These are phyloP conservation scores for Andrena flavipes DNA, from an alignment of 2,888 invertebrate genomes.

Conservation along the genomic window DNA sequence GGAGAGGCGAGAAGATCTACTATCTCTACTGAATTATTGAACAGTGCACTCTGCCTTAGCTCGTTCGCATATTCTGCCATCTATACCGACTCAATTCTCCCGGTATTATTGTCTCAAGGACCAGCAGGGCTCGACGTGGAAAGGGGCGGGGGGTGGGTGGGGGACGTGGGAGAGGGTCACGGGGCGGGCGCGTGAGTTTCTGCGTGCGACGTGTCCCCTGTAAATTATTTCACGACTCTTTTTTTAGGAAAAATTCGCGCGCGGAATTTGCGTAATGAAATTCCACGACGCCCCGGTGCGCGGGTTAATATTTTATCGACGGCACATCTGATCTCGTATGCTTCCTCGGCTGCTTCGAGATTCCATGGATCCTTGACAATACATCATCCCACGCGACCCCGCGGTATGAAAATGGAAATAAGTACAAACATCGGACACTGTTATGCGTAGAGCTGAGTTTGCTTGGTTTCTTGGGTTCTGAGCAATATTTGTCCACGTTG, in stretches of 20 bases:
- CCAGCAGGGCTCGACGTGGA: slow-evolving; percentile 44
- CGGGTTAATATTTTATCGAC: slow-evolving; percentile 61
- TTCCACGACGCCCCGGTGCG: slow-evolving; percentile 36
- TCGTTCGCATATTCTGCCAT: slow-evolving; percentile 70
- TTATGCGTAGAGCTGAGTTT: not conserved
- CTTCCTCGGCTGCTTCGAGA: slow-evolving; percentile 24
- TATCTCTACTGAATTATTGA: slow-evolving; percentile 80
- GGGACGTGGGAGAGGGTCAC: too few species aligned
- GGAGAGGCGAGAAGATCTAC: slow-evolving; percentile 50
- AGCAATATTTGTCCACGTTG: not conserved
- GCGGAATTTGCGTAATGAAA: slow-evolving; percentile 70
- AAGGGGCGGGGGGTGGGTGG: slow-evolving; percentile 28
- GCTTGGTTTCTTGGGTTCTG: not conserved
- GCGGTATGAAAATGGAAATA: slow-evolving; percentile 16
- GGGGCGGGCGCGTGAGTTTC: not conserved
- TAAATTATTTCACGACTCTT: slow-evolving; percentile 71
- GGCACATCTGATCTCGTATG: slow-evolving; percentile 31
- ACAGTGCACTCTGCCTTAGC: slow-evolving; percentile 74
- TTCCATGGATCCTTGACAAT: slow-evolving; percentile 40
- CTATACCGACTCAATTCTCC: slow-evolving; percentile 68
- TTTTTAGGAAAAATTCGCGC: slow-evolving; percentile 40
- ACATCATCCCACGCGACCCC: slow-evolving; percentile 20
- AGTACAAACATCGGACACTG: not conserved
- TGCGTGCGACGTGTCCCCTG: slow-evolving; percentile 58
- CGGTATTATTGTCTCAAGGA: slow-evolving; percentile 71